Evolutionary conservation across 2,888 invertebrate species (phyloP).

Genomic region (Acleris holmiana): DNA sequence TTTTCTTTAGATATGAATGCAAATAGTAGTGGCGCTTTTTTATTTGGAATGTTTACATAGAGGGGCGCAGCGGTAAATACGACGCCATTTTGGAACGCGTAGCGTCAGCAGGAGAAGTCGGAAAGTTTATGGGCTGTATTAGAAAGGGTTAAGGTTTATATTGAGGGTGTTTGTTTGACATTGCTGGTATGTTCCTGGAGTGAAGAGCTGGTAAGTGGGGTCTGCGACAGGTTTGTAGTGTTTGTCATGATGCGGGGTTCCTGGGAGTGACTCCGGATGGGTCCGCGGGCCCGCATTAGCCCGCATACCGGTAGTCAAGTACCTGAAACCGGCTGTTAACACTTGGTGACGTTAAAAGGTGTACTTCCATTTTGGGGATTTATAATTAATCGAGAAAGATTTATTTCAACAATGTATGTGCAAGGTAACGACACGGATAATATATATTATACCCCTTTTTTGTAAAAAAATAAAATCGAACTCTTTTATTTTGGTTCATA

Average conservation of each 20-base stretch:
- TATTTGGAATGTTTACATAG: constrained; percentile 82
- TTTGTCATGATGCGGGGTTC: neutral
- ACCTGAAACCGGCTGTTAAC: no score
- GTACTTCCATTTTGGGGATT: no score
- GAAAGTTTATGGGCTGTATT: constrained; percentile 29
- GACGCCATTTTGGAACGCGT: constrained; percentile 75
- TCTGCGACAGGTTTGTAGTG: neutral
- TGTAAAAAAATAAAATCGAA: no score
- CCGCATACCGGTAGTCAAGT: neutral
- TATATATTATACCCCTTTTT: no score
- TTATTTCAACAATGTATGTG: no score
- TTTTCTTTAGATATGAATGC: constrained; percentile 84
- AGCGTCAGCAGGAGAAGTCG: constrained; percentile 68
- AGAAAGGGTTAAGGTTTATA: neutral
- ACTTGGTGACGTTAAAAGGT: no score
- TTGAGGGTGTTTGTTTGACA: neutral
- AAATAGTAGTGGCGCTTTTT: constrained; percentile 84
- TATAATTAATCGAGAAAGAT: no score
- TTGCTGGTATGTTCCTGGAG: neutral
- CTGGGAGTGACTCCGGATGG: neutral
- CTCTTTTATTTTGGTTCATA: no score
- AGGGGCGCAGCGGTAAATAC: constrained; percentile 69
- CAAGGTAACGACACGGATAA: no score
- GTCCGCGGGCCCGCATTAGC: neutral
- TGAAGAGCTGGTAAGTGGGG: neutral